phyloP scores from a whole-genome alignment of 2,113 vertebrate genomes.

The Psittacara wagleri region DNA sequence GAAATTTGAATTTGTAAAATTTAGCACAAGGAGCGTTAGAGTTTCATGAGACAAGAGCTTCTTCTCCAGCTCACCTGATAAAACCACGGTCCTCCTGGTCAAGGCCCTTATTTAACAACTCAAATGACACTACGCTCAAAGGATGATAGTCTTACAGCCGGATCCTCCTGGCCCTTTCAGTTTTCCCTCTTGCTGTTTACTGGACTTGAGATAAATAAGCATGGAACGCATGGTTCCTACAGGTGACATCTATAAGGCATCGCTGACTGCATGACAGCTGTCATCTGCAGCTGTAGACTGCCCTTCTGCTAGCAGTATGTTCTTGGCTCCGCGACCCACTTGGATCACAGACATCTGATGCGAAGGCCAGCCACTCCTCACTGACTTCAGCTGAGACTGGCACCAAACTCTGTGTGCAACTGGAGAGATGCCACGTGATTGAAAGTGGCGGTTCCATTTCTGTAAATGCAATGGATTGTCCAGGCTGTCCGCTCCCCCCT shows the following conservation, averaged over 20 bases:
- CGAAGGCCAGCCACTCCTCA: conserved; percentile 52
- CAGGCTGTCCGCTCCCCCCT: conserved; percentile 38
- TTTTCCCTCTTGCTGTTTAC: background rate
- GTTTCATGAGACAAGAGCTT: conserved; percentile 36
- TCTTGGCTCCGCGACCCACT: conserved; percentile 63
- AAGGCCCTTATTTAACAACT: conserved; percentile 49
- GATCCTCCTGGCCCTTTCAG: conserved; percentile 19
- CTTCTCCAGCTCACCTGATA: background rate
- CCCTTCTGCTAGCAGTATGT: conserved; percentile 66
- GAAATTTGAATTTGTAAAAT: conserved; percentile 28
- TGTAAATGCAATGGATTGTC: conserved; percentile 38
- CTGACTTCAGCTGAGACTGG: conserved; percentile 58
- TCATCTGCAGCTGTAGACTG: conserved; percentile 51
- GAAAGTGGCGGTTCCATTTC: conserved; percentile 47
- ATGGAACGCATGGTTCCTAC: conserved; percentile 51
- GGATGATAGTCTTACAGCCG: background rate
- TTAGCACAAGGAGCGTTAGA: background rate
- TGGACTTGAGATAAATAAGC: conserved; percentile 41
- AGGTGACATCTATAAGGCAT: conserved; percentile 10
- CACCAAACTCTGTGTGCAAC: conserved; percentile 44
- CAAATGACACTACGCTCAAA: conserved; percentile 37
- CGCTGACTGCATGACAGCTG: conserved; percentile 63
- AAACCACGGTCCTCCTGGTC: conserved; percentile 12
- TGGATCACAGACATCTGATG: conserved; percentile 61
- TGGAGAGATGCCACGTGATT: background rate